Conservation (phyloP, 1,140 invertebrate species). For the Episyrphus balteatus region DNA sequence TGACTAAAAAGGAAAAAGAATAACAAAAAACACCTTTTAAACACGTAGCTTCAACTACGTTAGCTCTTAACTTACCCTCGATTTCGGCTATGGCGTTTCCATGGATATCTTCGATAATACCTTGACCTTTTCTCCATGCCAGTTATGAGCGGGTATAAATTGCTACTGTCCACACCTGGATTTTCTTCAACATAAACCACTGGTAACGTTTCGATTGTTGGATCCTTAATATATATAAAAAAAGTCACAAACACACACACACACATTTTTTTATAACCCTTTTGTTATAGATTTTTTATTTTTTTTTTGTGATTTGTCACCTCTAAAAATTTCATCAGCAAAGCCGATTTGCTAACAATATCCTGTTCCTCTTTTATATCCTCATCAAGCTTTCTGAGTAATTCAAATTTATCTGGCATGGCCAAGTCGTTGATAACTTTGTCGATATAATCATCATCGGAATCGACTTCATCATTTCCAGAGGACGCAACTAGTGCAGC, state of each 20-base stretch:
- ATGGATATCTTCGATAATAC: constrained; percentile 48
- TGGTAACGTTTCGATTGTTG: constrained; percentile 31
- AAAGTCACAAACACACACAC: not conserved
- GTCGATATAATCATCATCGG: constrained; percentile 20
- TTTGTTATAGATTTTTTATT: too few species aligned
- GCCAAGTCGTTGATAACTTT: constrained; percentile 25
- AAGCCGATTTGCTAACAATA: constrained; percentile 32
- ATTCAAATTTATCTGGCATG: constrained; percentile 24
- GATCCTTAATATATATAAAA: constrained; percentile 15
- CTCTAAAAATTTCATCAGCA: constrained; percentile 35
- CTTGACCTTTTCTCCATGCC: constrained; percentile 40
- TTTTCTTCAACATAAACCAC: constrained; percentile 39
- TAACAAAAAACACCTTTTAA: too few species aligned
- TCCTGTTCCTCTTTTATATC: constrained; percentile 33
- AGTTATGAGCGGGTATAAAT: constrained; percentile 10
- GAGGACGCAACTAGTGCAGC: constrained; percentile 10
- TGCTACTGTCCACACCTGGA: constrained; percentile 9
- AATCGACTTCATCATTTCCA: constrained; percentile 8
- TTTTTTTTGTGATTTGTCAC: constrained; percentile 10
- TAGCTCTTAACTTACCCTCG: constrained; percentile 28
- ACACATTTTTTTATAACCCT: too few species aligned
- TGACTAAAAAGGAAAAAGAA: too few species aligned
- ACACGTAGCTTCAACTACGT: too few species aligned
- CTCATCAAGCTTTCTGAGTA: constrained; percentile 29
- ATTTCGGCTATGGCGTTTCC: constrained; percentile 43